Base-by-base conservation (phyloP, 2,113 vertebrate species). In the Myrmophylax atrothorax region DNA sequence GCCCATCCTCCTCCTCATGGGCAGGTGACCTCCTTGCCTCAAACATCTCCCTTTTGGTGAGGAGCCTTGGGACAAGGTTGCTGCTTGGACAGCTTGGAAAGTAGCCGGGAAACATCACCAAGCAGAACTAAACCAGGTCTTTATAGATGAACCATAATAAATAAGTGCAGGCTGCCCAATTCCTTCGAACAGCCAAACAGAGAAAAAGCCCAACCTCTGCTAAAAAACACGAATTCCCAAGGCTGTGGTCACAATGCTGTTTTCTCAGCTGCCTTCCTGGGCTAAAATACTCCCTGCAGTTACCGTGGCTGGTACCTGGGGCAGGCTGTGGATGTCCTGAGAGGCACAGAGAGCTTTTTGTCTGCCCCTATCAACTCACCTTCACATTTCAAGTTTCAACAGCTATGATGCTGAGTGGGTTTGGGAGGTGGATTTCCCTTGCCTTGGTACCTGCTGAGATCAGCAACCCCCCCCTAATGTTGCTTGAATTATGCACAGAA, bases 201-300 rank as follows among this genome's bases (percentile, higher is more conserved):
- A 46, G 90, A 33, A 50, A 4, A 76, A 92, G 25, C 47, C 22
- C 53, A 75, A 4, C 3, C 62, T 52, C 18, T 44, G 67, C 88
- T 75, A 46, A 73, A 92, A 52, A 81, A 17, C 67, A 22, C 4
- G 5, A 38, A 5, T 26, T 18, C 76, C 74, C 77, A 55, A 55
- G 68, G 49, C 74, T 93, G 91, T 1, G 89, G 49, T 35, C 29
- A 5, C 35, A 6, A 2, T 0, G n/a, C 50, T 93, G 84, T 66
- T 95, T 96, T 73, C 37, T 28, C 95, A 95, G 94, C 93, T 94
- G 93, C 86, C 53, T 92, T 73, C 91, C 69, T 42, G 66, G 84
- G 93, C 77, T 94, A 46, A 60, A 87, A 29, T 28, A 6, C 87
- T 92, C 75, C 60, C 68, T 25, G 64, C 23, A 46, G 52, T 63